Base-by-base conservation (phyloP, 2,888 invertebrate species). In the Noctua fimbriata region DNA sequence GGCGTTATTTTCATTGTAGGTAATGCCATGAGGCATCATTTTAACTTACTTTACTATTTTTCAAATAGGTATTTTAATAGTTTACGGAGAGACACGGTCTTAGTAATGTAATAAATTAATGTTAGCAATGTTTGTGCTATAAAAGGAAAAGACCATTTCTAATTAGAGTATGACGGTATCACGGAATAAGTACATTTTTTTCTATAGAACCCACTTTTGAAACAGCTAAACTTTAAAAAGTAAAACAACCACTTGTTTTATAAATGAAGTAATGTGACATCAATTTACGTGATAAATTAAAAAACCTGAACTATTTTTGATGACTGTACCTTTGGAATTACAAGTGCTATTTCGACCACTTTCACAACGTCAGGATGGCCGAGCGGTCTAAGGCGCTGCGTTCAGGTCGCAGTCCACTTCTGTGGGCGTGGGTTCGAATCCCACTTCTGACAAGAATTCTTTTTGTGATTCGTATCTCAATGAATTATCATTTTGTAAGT, bases 371-470 rank as follows among this genome's bases (percentile, higher is more conserved):
- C 92, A 92, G 92, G 92, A 92, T 92, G 92, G 92, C 92, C 92
- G 92, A 92, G 92, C 92, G 92, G 92, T 92, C 92, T 92, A 92
- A 92, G 92, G 92, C 92, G 92, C 92, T 92, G 92, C 92, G 92
- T 92, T 92, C 92, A 92, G 92, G 92, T 92, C 92, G 92, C 92
- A 92, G 92, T 92, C 92, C 92, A 92, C 92, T 92, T 92, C 92
- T 92, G 92, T 92, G 92, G 92, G 92, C 92, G 92, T 92, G 92
- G 92, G 92, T 92, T 92, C 92, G 92, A 92, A 92, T 92, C 92
- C 92, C 92, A 92, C 92, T 92, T 92, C 92, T 92, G 92, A 92
- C 92, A 92, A 76, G 14, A 4, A 0, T 3, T 1, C 49, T 73
- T 90, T 91, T 91, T 89, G 84, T 70, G 24, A 18, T 85, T 78